Base-by-base conservation (phyloP, 2,113 vertebrate species). In the Varanus komodoensis region DNA sequence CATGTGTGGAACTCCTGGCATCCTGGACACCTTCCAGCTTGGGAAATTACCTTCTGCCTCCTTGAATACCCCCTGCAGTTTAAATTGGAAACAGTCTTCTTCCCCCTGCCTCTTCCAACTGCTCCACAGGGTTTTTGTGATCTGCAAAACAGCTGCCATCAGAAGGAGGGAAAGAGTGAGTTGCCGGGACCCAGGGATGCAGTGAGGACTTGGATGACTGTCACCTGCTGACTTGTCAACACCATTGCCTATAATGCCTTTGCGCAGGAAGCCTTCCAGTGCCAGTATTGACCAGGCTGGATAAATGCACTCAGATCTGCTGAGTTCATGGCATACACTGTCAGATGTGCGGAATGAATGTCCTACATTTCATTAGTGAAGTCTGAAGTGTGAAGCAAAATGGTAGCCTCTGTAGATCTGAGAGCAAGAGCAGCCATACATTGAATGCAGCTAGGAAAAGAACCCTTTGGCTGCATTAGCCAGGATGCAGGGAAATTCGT, bases 1-100 rank as follows among this genome's bases (percentile, higher is more conserved):
- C 92, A 93, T 89, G 94, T 93, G 95, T 93, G 95, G 95, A 94
- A 96, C 92, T 95, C 94, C 93, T 96, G 92, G 89, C 86, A 89
- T 93, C 90, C 94, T 96, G 96, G 96, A 94, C 92, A 84, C 91
- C 92, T 95, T 96, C 96, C 96, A 96, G 89, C 92, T 96, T 8
- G 89, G 92, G 95, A 96, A 96, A 96, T 96, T 96, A 95, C 96
- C 95, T 96, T 96, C 96, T 96, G 96, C 96, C 94, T 96, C 93
- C 95, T 92, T 90, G 94, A 87, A 92, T 95, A 92, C 95, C 95
- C 95, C 95, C 96, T 94, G 94, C 8, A 0, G 95, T 94, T 95
- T 95, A 95, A 95, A 94, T 95, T 92, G 95, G 93, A 94, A 95
- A 64, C 92, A 95, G 91, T 25, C 94, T 92, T 89, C 94, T 93